Base-by-base conservation (phyloP, 2,888 invertebrate genomes). In the Pseudanteris insignis region DNA sequence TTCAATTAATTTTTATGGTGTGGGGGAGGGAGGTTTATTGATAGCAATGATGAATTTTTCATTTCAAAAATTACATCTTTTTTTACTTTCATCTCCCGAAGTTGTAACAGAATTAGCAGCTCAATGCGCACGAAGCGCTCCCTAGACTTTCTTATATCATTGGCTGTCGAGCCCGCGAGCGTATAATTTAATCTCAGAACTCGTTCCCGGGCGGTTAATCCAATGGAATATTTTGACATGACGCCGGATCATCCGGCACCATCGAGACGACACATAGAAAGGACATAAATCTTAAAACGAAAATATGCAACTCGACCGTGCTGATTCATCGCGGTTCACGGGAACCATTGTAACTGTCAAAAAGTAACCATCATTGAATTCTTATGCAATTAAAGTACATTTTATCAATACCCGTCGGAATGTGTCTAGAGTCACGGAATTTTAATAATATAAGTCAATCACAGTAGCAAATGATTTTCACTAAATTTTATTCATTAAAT, bases 101-200 rank as follows among this genome's bases (percentile, higher is more conserved):
- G 68, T 59, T 67, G 64, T 65, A 65, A 67, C 55, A 60, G 68
- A 72, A 73, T 73, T 73, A 73, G 64, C 69, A 38, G 55, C 64
- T 53, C 8, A 6, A 14, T 30, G 36, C 24, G 24, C 24, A 55
- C 64, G 64, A 30, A 34, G 40, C 54, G 44, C 48, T 38, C 44
- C 43, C 46, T 46, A 13, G 26, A 12, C 24, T 36, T 29, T 36
- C 36, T 53, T 50, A 47, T 33, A 57, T 58, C 64, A 43, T 48
- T 43, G 40, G 38, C 10, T 62, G 36, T 34, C 57, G 12, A 54
- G 36, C 28, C 44, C 40, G 47, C 38, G 24, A 43, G 48, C 43
- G 46, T 51, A 63, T 66, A 66, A 66, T 64, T 68, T 59, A 67
- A 67, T 68, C 66, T 33, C 29, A 11, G 29, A 43, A 62, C 59